Base-by-base conservation (phyloP, 37 sponge, comb jelly and placozoan genomes). In the Haliclona indistincta region DNA sequence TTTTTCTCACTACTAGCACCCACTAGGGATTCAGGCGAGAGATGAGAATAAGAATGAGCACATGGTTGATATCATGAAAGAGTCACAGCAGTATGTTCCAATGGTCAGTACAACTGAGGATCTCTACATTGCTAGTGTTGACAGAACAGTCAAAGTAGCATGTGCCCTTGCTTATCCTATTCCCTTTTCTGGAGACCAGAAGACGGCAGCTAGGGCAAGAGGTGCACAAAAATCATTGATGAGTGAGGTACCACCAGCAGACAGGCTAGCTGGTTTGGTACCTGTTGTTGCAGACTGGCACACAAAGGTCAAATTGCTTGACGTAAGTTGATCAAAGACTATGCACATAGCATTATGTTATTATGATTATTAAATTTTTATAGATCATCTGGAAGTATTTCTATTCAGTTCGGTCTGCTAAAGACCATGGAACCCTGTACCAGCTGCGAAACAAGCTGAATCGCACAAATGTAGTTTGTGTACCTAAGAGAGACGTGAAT, bases 11-110 rank as follows among this genome's bases (percentile, higher is more conserved):
- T 25, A 36, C n/a, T 38, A 75, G 76, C 42, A 39, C 20, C 76
- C 63, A 41, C 32, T 80, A 17, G 71, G 71, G 25, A 67, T 80
- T 43, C 23, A 58, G 23, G 61, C 71, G 10, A 70, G 33, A 51
- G 56, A 80, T 43, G 81, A 80, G 32, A 80, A 70, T 42, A 80
- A 68, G 34, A 38, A 29, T 61, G 81, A 67, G 47, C 71, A 80
- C n/a, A 58, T 80, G 76, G 56, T 75, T 38, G 64, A 62, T 20
- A 75, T 74, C 61, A 60, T 74, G 75, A 49, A 43, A 23, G 28
- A 60, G 28, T 38, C 40, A 23, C 10, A 75, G 28, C 10, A 75
- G 13, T 7, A 58, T 25, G 61, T 62, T 62, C 43, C 71, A 22
- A 70, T 68, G n/a, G n/a, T n/a, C n/a, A n/a, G n/a, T n/a, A n/a